These are phyloP conservation scores for Rutpela maculata DNA, from an alignment of 2,888 invertebrate genomes.

Conservation along the genomic window DNA sequence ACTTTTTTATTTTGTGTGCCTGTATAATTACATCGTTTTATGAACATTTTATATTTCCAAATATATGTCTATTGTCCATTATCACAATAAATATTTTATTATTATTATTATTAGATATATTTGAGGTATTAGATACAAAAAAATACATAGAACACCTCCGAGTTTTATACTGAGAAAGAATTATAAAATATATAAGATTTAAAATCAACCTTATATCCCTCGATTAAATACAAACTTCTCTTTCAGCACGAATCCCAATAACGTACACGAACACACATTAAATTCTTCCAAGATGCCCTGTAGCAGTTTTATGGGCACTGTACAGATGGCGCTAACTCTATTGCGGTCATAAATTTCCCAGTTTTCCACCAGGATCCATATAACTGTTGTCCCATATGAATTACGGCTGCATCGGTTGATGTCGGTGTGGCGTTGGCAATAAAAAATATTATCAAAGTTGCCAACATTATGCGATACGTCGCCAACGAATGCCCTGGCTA, in stretches of 20 bases:
- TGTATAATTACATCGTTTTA: no score
- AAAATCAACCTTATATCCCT: no score
- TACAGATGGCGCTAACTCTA: constrained; percentile 67
- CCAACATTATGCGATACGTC: constrained; percentile 21
- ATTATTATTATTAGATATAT: no score
- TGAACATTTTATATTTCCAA: no score
- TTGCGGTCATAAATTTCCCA: constrained; percentile 69
- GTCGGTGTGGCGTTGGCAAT: constrained; percentile 57
- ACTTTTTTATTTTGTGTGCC: no score
- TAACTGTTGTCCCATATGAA: constrained; percentile 64
- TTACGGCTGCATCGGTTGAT: constrained; percentile 55
- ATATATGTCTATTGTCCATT: no score
- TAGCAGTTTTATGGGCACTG: constrained; percentile 53
- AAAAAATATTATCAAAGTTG: constrained; percentile 59
- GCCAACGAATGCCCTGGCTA: neutral
- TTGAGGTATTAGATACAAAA: no score
- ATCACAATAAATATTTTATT: no score
- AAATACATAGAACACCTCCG: no score
- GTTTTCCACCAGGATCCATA: constrained; percentile 67
- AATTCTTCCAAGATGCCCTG: constrained; percentile 53
- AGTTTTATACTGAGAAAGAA: no score
- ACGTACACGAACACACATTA: constrained; percentile 46
- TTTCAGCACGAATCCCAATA: constrained; percentile 25
- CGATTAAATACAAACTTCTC: neutral
- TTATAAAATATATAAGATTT: no score